Evolutionary conservation across 2,888 invertebrate species (phyloP).

Genomic region (Tetranychus piercei): DNA sequence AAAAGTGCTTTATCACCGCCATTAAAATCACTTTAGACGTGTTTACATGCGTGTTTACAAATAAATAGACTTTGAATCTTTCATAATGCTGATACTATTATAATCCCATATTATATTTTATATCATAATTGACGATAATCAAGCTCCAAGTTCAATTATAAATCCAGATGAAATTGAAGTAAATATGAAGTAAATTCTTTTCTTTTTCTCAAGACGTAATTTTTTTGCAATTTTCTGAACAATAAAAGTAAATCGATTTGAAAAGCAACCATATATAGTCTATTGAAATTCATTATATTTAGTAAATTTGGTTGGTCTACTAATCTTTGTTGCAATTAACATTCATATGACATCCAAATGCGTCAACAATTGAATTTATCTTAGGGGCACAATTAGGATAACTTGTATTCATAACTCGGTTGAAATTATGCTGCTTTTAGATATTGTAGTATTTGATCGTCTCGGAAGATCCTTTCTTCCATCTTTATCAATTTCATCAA

Average conservation of each 20-base stretch:
- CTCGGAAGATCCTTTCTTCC: neutral
- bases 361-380: constrained; percentile 64
- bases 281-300: constrained; percentile 32
- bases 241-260: too few relatives aligned
- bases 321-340: constrained; percentile 89
- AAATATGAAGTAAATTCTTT: too few relatives aligned
- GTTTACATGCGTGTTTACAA: too few relatives aligned
- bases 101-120: neutral
- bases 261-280: too few relatives aligned
- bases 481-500: neutral
- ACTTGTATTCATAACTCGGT: neutral
- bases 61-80: neutral
- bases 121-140: neutral
- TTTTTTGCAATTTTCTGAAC: too few relatives aligned
- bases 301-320: constrained; percentile 79
- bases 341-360: constrained; percentile 86
- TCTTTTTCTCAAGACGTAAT: too few relatives aligned
- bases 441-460: neutral
- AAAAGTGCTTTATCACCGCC: neutral
- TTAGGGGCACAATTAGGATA: constrained; percentile 29
- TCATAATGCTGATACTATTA: neutral
- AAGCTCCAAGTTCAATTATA: constrained; percentile 18
- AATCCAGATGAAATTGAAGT: constrained; percentile 30
- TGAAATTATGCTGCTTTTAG: neutral
- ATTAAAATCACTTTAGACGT: neutral